Evolutionary conservation across 23 tunicate genomes (phyloP), one percentile per base, ranked within the genome.

Genomic region (Halocynthia aurantium): DNA sequence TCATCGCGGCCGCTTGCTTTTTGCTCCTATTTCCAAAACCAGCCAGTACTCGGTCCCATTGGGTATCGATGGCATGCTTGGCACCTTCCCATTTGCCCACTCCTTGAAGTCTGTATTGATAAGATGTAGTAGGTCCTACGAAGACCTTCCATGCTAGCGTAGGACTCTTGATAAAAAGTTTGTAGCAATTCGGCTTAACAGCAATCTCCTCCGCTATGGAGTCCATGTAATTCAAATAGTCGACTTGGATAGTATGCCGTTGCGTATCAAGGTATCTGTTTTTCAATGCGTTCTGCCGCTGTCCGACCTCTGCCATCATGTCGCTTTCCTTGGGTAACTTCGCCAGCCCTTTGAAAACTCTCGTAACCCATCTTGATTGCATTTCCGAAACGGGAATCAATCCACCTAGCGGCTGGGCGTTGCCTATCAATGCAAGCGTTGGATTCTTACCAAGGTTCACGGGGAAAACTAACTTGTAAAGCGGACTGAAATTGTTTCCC

Each of bases 371-470:
- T 8, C 97, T 77, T 18, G 81, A 81, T 72, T 90, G 97, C 56
- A 90, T 81, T 58, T 90, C 97, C 31, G 97, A 80, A 18, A 85
- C 81, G 6, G 90, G 90, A 63, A 73, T 85, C 52, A 85, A 22
- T 31, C 90, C 97, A 52, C 90, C 97, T 9, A 81, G 62, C 8
- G 97, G 90, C 72, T 90, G 97, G 21, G 85, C 78, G 56, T 50
- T 63, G 5, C 97, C 97, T 18, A 90, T 90, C 12, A 90, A 50
- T 0, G 97, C 97, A 22, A 90, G 52, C 10, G 79, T 76, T 50
- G 75, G 66, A 31, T 69, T 77, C 58, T 71, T 57, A 0, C 40
- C n/a, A 0, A 81, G 53, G 6, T 22, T 65, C 13, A 81, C 65
- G 6, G 90, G 90, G 78, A 84, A 90, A 75, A 85, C 76, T 71